Percentiles rank a stretch among this genome's conserved stretches.
These are phyloP conservation scores for Lasioglossum baleicum DNA, from an alignment of 1,140 invertebrate species.

Conservation along the genomic window DNA sequence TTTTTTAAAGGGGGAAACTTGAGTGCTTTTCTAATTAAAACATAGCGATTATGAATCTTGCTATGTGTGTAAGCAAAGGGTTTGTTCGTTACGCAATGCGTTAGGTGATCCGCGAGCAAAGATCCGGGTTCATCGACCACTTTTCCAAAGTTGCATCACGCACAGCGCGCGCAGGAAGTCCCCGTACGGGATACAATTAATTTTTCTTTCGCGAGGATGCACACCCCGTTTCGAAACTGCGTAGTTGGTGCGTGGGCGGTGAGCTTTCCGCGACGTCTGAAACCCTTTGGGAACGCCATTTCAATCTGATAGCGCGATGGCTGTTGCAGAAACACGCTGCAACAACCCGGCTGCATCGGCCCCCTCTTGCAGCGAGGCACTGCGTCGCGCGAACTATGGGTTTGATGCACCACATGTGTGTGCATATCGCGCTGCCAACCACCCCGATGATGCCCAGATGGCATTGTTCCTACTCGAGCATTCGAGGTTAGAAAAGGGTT, in stretches of 20 bases:
- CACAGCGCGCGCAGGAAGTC: no score
- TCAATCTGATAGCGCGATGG: conserved; percentile 68
- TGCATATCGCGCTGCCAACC: conserved; percentile 49
- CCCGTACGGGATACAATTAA: conserved; percentile 32
- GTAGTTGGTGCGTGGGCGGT: not conserved
- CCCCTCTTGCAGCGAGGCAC: conserved; percentile 45
- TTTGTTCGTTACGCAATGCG: no score
- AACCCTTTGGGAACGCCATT: conserved; percentile 49
- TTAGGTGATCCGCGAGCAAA: no score
- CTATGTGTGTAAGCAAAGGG: no score
- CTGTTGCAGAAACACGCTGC: conserved; percentile 59
- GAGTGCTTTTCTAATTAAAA: no score
- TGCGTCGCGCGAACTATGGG: conserved; percentile 34
- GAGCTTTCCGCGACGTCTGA: conserved; percentile 45
- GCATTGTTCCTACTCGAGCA: conserved; percentile 44
- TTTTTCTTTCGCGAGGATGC: conserved; percentile 41
- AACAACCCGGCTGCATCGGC: conserved; percentile 41
- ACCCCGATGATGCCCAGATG: conserved; percentile 43
- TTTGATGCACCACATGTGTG: not conserved
- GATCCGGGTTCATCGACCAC: no score
- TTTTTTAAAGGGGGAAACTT: no score
- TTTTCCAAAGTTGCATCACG: no score
- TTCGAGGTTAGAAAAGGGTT: conserved; percentile 28
- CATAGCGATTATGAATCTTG: no score
- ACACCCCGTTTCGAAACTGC: not conserved